Base-by-base conservation (phyloP, 2,888 invertebrate species). In the Caenorhabditis macrosperma region DNA sequence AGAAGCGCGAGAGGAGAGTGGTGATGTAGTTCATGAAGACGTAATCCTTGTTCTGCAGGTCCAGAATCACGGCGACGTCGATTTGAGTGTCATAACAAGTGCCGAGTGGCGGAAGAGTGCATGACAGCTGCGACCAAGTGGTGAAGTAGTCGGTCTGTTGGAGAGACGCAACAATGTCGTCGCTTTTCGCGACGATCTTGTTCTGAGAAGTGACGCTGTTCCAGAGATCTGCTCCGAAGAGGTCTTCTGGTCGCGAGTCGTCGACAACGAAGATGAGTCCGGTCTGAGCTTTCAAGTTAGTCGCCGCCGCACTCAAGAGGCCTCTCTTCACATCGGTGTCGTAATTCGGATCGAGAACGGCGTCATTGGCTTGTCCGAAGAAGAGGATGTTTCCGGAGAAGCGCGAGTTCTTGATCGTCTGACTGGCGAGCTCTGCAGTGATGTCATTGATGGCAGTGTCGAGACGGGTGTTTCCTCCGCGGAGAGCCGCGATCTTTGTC, bases 201-300 rank as follows among this genome's bases (percentile, higher is more conserved):
- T 48, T 17, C 1, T 30, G 2, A 7, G 26, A 41, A n/a, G 78
- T 79, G n/a, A 79, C 78, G 46, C 33, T 52, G 20, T 15, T n/a
- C 78, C 78, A 79, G 15, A 79, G 64, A 68, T 74, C 78, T 20
- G 54, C 44, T 63, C 78, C 74, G 44, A 74, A 79, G 24, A 61
- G 38, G 7, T 4, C 44, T 1, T 0, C 26, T n/a, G 44, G 24
- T 74, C 63, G 33, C 10, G 78, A 79, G 26, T 68, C 74, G 44
- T 79, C 78, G 15, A 79, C 74, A n/a, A 74, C 78, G 28, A 41
- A 79, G n/a, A 79, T 78, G 20, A 59, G 50, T 50, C 67, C 61
- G 15, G 67, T 78, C 38, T 61, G 66, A 30, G 44, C 24, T 35
- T 55, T 50, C 57, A 78, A 44, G 7, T 30, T 44, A 4, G 46